Conservation (phyloP, 1,140 invertebrate species). For the Drosophila ficusphila region DNA sequence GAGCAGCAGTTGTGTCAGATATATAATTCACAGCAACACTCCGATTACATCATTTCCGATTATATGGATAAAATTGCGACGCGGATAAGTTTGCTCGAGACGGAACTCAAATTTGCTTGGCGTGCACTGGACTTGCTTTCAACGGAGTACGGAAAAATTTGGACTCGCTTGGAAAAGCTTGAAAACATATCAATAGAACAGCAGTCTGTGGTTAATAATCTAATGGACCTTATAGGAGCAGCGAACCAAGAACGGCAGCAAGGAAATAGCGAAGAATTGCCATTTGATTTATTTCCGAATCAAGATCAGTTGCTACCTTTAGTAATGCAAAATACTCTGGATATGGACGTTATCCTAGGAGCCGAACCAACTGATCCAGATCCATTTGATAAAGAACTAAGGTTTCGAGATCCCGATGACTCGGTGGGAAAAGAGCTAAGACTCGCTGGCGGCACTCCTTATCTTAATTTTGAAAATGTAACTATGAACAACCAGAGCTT, state of each 20-base stretch:
- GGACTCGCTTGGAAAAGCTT: slow-evolving; percentile 95
- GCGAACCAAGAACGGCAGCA: slow-evolving; percentile 33
- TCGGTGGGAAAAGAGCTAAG: not conserved
- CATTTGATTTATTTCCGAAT: slow-evolving; percentile 10
- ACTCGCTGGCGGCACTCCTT: not conserved
- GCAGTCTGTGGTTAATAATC: slow-evolving; percentile 94
- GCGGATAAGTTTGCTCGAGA: slow-evolving; percentile 93
- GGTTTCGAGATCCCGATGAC: not conserved
- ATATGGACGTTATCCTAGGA: slow-evolving; percentile 1
- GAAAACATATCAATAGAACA: slow-evolving; percentile 95
- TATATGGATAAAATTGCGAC: slow-evolving; percentile 95
- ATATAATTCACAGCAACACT: slow-evolving; percentile 78
- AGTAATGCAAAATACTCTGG: slow-evolving; percentile 12
- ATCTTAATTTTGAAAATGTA: slow-evolving; percentile 15
- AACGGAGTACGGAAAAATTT: slow-evolving; percentile 97
- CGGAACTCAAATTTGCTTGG: slow-evolving; percentile 96
- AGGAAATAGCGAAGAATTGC: slow-evolving; percentile 4
- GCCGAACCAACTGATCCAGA: slow-evolving; percentile 5
- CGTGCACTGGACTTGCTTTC: slow-evolving; percentile 94
- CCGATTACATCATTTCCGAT: slow-evolving; percentile 91
- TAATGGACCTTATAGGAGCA: slow-evolving; percentile 90
- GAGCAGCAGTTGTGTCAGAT: slow-evolving; percentile 74
- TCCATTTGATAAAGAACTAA: slow-evolving; percentile 10
- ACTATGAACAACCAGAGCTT: slow-evolving; percentile 12
- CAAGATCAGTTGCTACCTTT: slow-evolving; percentile 29